Conservation (phyloP, 2,797 vertebrate genomes). For the Gallinago nigripennis region DNA sequence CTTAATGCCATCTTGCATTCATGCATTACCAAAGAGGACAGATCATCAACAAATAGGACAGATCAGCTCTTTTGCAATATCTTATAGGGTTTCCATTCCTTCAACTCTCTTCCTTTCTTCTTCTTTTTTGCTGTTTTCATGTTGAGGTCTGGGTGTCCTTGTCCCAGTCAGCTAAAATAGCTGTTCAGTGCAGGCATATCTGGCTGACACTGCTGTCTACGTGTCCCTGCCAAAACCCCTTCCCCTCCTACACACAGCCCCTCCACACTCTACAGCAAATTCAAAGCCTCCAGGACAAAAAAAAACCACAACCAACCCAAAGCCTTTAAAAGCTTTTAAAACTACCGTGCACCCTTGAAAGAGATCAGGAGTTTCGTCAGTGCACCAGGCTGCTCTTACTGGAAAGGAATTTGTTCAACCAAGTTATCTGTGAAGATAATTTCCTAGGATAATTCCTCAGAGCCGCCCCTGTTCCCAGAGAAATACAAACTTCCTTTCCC, state of each 20-base stretch:
- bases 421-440: slow-evolving; percentile 30
- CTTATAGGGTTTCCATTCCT: neutral
- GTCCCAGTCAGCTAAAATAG: neutral
- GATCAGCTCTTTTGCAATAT: neutral
- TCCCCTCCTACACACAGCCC: neutral
- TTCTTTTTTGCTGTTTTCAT: neutral
- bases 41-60: neutral
- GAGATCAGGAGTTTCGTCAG: neutral
- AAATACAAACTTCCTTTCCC: neutral
- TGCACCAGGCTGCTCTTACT: neutral
- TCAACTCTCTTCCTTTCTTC: neutral
- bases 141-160: neutral
- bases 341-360: neutral
- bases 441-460: slow-evolving; percentile 16
- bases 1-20: neutral
- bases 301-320: no score
- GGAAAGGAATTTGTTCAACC: neutral
- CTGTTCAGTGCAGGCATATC: neutral
- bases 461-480: neutral
- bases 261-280: accelerated
- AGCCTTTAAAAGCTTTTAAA: slow-evolving; percentile 12
- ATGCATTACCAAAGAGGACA: neutral
- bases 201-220: neutral
- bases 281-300: neutral
- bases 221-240: neutral